Evolutionary conservation across 2,113 vertebrate genomes (phyloP).

Genomic region (Chloebia gouldiae): DNA sequence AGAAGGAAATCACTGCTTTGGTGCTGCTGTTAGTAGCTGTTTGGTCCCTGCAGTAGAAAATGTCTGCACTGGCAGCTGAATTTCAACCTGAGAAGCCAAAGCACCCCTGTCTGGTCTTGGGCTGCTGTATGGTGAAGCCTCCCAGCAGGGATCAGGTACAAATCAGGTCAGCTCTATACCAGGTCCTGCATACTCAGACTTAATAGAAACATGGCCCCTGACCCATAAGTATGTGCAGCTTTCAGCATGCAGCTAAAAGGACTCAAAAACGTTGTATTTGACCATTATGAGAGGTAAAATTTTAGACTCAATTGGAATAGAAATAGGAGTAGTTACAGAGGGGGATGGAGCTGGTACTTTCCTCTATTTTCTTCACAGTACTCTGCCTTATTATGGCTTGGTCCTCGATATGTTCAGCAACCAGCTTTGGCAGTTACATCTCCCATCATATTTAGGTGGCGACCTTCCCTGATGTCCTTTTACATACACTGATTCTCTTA

Average conservation of each 20-base stretch:
- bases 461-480: neutral
- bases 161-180: neutral
- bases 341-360: neutral
- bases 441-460: neutral
- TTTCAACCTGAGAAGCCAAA: neutral
- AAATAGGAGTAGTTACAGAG: neutral
- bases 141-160: rapidly evolving
- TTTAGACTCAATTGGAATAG: neutral
- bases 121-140: neutral
- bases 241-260: neutral
- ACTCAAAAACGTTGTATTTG: neutral
- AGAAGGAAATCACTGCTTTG: neutral
- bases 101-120: rapidly evolving
- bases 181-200: neutral
- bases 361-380: neutral
- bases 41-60: neutral
- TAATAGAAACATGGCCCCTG: neutral
- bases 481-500: neutral
- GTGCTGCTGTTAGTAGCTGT: neutral
- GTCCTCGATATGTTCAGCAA: neutral
- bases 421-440: neutral
- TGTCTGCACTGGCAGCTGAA: neutral
- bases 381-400: neutral
- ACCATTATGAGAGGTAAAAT: neutral
- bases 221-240: neutral